A percentile compares a stretch with the other conserved stretches of the same genome.
Evolutionary conservation across 1,140 invertebrate genomes (phyloP).

Genomic region (Pogonomyrmex barbatus): DNA sequence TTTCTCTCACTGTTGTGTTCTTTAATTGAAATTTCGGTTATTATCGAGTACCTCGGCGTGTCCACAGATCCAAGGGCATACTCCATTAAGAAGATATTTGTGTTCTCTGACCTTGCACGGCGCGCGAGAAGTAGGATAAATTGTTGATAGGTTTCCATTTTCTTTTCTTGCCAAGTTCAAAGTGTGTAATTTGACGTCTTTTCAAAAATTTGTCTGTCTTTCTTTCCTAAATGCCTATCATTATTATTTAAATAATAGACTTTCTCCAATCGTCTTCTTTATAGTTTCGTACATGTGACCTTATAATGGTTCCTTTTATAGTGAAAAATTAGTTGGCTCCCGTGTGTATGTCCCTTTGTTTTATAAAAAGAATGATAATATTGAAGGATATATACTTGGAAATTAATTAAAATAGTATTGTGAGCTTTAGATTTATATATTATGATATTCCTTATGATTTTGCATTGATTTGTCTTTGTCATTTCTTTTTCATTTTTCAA

Average conservation of each 20-base stretch:
- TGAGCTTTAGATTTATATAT: constrained; percentile 2
- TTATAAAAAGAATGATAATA: neutral
- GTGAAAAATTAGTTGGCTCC: neutral
- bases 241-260: neutral
- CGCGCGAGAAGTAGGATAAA: constrained; percentile 8
- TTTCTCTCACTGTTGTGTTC: neutral
- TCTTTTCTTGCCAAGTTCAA: neutral
- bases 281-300: neutral
- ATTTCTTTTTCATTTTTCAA: neutral
- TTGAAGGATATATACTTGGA: neutral
- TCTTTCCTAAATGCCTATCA: neutral
- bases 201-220: neutral
- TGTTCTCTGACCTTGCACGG: constrained; percentile 25
- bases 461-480: neutral
- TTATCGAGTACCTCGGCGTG: constrained; percentile 15
- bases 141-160: constrained; percentile 12
- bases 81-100: neutral
- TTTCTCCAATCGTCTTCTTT: neutral
- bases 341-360: neutral
- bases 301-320: neutral
- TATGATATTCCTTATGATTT: neutral
- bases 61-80: neutral
- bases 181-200: neutral
- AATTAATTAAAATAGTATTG: neutral
- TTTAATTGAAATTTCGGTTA: constrained; percentile 39